Conservation (phyloP, 2,888 invertebrate species). For the Drepana falcataria region DNA sequence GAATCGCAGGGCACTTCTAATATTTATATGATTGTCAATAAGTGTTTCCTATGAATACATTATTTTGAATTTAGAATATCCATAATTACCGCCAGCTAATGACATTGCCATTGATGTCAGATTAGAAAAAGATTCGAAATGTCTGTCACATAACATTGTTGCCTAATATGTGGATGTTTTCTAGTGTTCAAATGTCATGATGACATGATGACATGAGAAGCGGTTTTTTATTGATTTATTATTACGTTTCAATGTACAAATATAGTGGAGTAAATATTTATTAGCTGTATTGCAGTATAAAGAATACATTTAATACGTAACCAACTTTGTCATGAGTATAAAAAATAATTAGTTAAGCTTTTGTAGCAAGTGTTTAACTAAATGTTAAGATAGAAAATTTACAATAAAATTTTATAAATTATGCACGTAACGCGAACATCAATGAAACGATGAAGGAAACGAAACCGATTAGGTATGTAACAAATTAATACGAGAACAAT, state of each 20-base stretch:
- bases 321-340: background rate
- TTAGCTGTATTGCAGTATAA: too few relatives aligned
- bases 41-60: too few relatives aligned
- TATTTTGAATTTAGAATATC: too few relatives aligned
- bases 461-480: background rate
- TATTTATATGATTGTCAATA: too few relatives aligned
- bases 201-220: conserved; percentile 29
- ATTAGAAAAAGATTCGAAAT: background rate
- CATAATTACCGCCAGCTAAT: too few relatives aligned
- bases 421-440: background rate
- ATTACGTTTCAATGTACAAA: background rate
- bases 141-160: conserved; percentile 14
- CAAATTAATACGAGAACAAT: background rate
- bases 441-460: background rate
- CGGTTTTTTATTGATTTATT: conserved; percentile 11
- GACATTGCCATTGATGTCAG: too few relatives aligned
- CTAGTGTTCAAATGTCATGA: conserved; percentile 21
- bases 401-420: background rate
- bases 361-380: background rate
- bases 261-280: background rate
- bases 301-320: background rate
- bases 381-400: background rate
- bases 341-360: background rate
- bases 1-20: too few relatives aligned
- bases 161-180: conserved; percentile 14